Percentiles rank a stretch among this genome's conserved stretches.
Conservation (phyloP, 2,888 invertebrate species). For the Diloba caeruleocephala region DNA sequence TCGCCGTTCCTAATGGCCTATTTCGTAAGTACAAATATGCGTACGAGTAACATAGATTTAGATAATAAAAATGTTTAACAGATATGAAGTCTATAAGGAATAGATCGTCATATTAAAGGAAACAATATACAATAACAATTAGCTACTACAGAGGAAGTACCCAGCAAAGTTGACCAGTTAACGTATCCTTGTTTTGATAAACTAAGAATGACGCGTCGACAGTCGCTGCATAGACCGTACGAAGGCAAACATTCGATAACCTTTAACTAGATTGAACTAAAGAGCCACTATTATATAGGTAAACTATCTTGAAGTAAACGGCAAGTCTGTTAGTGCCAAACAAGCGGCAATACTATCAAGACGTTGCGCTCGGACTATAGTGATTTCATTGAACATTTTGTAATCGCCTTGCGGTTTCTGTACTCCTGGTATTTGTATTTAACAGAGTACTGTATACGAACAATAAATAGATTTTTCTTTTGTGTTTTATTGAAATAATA, state of each 20-base stretch:
- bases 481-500: constrained; percentile 56
- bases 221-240: constrained; percentile 22
- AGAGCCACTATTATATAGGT: constrained; percentile 16
- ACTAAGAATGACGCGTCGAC: constrained; percentile 28
- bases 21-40: no score
- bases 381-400: constrained; percentile 21
- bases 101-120: constrained; percentile 12
- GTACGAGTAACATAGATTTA: no score
- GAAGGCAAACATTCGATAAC: constrained; percentile 55
- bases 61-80: neutral
- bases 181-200: constrained; percentile 45
- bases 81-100: neutral
- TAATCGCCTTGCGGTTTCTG: constrained; percentile 53
- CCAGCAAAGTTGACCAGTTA: constrained; percentile 16
- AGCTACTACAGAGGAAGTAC: constrained; percentile 23
- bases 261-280: constrained; percentile 39
- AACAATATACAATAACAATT: constrained; percentile 21
- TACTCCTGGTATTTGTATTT: constrained; percentile 62
- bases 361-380: constrained; percentile 57
- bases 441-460: constrained; percentile 45
- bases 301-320: constrained; percentile 24
- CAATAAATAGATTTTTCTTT: constrained; percentile 50
- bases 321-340: constrained; percentile 40
- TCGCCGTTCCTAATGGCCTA: no score
- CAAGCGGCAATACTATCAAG: constrained; percentile 63